Evolutionary conservation across 1,140 invertebrate genomes (phyloP).

Genomic region (Sycophaga agraensis): DNA sequence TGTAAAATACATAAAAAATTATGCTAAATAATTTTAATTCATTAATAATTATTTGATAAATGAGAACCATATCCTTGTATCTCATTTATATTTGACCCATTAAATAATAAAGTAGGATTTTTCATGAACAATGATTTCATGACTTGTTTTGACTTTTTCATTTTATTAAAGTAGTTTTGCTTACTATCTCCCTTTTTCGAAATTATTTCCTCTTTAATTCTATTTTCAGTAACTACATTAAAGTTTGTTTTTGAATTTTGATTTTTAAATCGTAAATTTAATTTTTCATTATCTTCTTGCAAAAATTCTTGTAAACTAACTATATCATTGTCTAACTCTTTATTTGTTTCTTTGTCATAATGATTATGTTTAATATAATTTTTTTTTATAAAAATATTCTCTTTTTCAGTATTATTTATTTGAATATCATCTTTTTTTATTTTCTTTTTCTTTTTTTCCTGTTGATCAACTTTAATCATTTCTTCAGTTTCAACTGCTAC

Average conservation of each 20-base stretch:
- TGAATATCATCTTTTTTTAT: constrained; percentile 18
- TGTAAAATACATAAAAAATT: too few species aligned
- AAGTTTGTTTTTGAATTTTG: constrained; percentile 12
- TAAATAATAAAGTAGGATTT: constrained; percentile 40
- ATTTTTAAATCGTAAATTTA: not conserved
- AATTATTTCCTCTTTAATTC: too few species aligned
- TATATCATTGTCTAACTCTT: constrained; percentile 5
- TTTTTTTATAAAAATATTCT: constrained; percentile 4
- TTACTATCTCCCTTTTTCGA: not conserved
- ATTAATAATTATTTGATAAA: too few species aligned
- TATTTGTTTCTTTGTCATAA: constrained; percentile 18
- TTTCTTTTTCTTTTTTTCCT: constrained; percentile 27
- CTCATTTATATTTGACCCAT: constrained; percentile 48
- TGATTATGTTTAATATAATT: not conserved
- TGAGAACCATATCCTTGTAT: constrained; percentile 46
- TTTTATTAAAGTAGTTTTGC: constrained; percentile 11
- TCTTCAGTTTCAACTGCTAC: constrained; percentile 3
- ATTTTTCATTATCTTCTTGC: not conserved
- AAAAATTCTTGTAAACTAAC: constrained; percentile 16
- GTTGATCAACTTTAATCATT: too few species aligned
- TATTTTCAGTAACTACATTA: not conserved
- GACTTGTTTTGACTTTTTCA: constrained; percentile 38
- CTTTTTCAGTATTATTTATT: constrained; percentile 21
- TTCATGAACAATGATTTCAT: constrained; percentile 42
- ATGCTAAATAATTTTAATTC: too few species aligned